Evolutionary conservation across 2,113 vertebrate genomes (phyloP), one percentile per base, ranked within the genome.

Genomic region (Gavialis gangeticus): DNA sequence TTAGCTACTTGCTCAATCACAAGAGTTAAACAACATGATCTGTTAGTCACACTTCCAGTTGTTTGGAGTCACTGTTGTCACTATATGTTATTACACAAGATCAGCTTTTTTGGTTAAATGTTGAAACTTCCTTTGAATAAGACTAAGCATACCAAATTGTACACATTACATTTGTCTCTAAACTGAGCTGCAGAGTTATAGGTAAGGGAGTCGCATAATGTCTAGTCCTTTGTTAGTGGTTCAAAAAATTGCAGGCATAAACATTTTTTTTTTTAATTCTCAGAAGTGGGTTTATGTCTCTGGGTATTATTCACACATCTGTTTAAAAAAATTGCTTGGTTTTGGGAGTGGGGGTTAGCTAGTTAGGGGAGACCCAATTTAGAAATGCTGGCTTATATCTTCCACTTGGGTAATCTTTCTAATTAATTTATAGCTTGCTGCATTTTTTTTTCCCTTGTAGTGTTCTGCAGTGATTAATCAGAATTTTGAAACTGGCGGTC

Each of bases 381-480:
- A 87, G 0, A 91, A 88, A 66, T 94, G 76, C 25, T 78, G 57
- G 57, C 90, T 91, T 17, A 0, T 64, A 21, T 83, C 86, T 92
- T 95, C 84, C 82, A 69, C 79, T 81, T 94, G 88, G 84, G 77
- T 91, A 89, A 25, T 91, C 75, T 67, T 94, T 91, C 90, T 94
- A 90, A 96, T 94, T 94, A 95, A 93, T 96, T 89, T 89, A 94
- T 95, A 82, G 73, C 60, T 93, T 87, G 62, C 77, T 83, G 73
- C 83, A 82, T 63, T 76, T 3, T 0, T 0, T 96, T 92, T 88
- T 67, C 86, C 5, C 1, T 0, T 59, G 15, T 55, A 81, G 55
- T 85, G 28, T 63, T 95, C 86, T 87, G 84, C 79, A 89, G 91
- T 76, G 91, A 95, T 96, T 93, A 94, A 94, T 95, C 91, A 94